Evolutionary conservation across 2,888 invertebrate species (phyloP), one percentile per base, ranked within the genome.

Genomic region (Pyralis farinalis): DNA sequence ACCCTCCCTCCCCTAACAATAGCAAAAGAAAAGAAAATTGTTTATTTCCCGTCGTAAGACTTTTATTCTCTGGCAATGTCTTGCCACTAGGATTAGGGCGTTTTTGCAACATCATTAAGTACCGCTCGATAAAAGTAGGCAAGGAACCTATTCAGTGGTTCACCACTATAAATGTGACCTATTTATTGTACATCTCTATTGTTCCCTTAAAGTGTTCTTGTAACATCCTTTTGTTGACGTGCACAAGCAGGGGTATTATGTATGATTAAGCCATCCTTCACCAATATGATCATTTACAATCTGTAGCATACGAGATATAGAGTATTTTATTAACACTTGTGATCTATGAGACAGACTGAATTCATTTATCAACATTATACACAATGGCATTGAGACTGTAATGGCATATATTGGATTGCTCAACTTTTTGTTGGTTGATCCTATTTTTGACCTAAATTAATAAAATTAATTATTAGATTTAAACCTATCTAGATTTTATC

Each of bases 21-120:
- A 45, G 44, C 49, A 59, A 57, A 51, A 40, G 47, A 43, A 37
- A 42, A 45, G 44, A 50, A 59, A 57, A 64, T 52, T 61, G 55
- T 68, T 64, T 63, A 53, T 55, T 51, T 56, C 54, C 49, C 44
- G 41, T 44, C 46, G 44, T 47, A 46, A 42, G 49, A 46, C 51
- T 54, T 34, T 41, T 42, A 39, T 39, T 39, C 28, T 27, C 33
- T 16, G 11, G 8, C 7, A 25, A 25, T 32, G 32, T 42, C 34
- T 40, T 30, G 31, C 33, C 29, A 22, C 34, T 36, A 27, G n/a
- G 12, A 9, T 8, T 29, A 29, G 16, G 22, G 16, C 10, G 16
- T 20, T 28, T 9, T 30, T 11, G 37, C 37, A 11, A 21, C 20
- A 37, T 37, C 37, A 37, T 27, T 36, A 9, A 7, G 29, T 11